Evolutionary conservation across 53 echinoderm and acorn worm species (phyloP).

Genomic region (Luidia sarsii): DNA sequence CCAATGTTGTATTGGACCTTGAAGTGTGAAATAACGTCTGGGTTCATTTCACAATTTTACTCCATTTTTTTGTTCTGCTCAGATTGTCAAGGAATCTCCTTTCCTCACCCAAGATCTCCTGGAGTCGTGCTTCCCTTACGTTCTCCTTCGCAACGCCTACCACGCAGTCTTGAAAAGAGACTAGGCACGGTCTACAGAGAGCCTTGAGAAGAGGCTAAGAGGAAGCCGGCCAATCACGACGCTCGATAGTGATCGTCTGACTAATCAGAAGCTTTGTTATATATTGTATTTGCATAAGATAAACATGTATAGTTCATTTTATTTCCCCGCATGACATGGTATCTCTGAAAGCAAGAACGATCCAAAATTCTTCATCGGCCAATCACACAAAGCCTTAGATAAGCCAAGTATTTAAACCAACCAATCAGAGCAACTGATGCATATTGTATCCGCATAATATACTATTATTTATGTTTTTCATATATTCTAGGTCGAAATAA

Average conservation of each 20-base stretch:
- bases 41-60: neutral
- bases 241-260: neutral
- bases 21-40: neutral
- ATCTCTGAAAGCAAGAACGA: no score
- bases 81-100: conserved; percentile 97
- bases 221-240: neutral
- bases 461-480: no score
- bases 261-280: neutral
- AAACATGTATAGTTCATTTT: no score
- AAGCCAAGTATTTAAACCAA: no score
- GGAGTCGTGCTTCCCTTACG: conserved; percentile 96
- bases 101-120: conserved; percentile 93
- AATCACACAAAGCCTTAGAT: no score
- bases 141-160: conserved; percentile 89
- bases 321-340: no score
- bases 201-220: neutral
- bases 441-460: neutral
- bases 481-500: neutral
- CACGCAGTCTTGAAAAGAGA: conserved; percentile 91
- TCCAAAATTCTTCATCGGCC: no score
- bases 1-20: no score
- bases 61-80: neutral
- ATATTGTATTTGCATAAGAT: neutral
- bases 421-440: neutral
- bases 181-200: conserved; percentile 28